Base-by-base conservation (phyloP, 2,113 vertebrate species). In the Pseudopodoces humilis region DNA sequence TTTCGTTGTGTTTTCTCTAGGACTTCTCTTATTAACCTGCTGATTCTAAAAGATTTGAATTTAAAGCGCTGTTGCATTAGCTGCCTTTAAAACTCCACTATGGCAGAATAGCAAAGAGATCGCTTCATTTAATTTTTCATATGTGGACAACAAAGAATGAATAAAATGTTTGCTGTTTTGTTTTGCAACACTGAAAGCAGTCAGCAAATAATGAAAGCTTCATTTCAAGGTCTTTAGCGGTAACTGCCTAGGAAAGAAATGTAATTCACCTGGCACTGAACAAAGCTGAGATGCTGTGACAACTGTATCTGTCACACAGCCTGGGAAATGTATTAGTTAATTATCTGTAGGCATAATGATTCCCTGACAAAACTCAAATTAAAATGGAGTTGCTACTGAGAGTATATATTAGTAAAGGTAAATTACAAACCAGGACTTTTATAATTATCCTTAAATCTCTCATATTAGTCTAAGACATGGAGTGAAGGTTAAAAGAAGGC, bases 301-400 rank as follows among this genome's bases (percentile, higher is more conserved):
- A 43, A 62, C 76, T 92, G 46, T 76, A 69, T 89, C 87, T 83
- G 52, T 75, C 92, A 88, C 76, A 60, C 49, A 74, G 93, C 44
- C 83, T 58, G 22, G 43, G 44, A 96, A 95, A 96, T 39, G 15
- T 87, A 91, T 83, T 83, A 94, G 90, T 47, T 86, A 96, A 94
- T 91, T 94, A 95, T 90, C 89, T 88, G 47, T 43, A 47, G 67
- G 39, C 52, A 93, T 68, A 95, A 92, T 83, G 78, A 88, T 78
- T 94, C 63, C 39, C 78, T 83, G 85, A 71, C 13, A 92, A 95
- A 92, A 75, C 11, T 25, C 68, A 81, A 83, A 94, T 93, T 77
- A 86, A 95, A 94, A 80, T 70, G 67, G 50, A 94, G 35, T 56
- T 93, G 43, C 82, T 62, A 83, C 30, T 55, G 64, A 81, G 68